phyloP scores from a whole-genome alignment of 2,888 invertebrate genomes.

The Hydrotaea diabolus region DNA sequence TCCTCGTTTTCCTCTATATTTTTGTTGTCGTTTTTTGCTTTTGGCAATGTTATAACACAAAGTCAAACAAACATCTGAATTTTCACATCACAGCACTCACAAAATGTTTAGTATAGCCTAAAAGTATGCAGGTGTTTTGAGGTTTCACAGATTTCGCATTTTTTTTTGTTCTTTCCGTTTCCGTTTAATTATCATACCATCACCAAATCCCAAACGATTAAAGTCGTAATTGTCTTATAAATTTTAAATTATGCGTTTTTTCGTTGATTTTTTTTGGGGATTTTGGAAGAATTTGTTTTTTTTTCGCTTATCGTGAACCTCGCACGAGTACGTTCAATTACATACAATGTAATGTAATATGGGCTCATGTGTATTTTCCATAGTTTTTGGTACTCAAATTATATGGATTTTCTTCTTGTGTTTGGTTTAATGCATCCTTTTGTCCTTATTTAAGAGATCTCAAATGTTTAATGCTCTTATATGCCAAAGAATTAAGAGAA shows the following conservation, averaged over 20 bases:
- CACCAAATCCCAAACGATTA: background rate
- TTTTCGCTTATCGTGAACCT: constrained; percentile 34
- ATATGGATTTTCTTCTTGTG: constrained; percentile 45
- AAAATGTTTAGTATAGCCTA: background rate
- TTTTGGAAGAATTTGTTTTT: background rate
- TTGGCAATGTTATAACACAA: background rate
- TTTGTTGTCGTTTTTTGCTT: background rate
- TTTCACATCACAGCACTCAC: background rate
- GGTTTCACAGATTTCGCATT: background rate
- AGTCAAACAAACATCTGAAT: background rate
- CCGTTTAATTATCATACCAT: background rate
- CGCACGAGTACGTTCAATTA: constrained; percentile 49
- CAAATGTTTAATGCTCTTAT: background rate
- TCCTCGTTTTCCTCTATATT: constrained; percentile 21
- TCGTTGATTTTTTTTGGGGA: background rate
- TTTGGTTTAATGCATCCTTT: constrained; percentile 56
- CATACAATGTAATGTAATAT: constrained; percentile 48
- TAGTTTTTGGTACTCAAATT: constrained; percentile 53
- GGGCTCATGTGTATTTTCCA: constrained; percentile 25
- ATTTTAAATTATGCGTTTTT: background rate
- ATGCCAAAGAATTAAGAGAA: background rate
- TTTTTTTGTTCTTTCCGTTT: too few species aligned
- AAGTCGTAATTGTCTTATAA: background rate
- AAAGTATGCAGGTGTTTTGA: background rate
- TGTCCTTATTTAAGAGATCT: background rate